Evolutionary conservation across 2,797 vertebrate species (phyloP).

Genomic region (Galago senegalensis): DNA sequence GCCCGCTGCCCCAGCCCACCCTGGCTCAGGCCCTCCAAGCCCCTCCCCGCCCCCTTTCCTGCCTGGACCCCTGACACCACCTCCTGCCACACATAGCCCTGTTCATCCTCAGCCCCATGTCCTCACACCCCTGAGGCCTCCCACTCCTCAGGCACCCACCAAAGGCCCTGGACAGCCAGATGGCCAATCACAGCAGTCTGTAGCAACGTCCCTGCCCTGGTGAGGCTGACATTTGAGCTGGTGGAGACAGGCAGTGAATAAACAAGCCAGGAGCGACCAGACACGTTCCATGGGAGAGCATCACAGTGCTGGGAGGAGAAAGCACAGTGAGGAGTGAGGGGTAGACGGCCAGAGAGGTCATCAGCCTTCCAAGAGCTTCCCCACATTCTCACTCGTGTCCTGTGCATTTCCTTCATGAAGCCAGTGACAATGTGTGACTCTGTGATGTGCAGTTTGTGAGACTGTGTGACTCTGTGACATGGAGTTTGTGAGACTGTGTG

Average conservation of each 20-base stretch:
- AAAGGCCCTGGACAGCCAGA: neutral
- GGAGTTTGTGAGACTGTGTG: no score
- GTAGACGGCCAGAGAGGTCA: neutral
- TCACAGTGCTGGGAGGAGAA: neutral
- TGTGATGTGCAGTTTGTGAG: no score
- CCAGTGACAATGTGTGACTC: no score
- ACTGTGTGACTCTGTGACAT: neutral
- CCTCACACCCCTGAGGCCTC: neutral
- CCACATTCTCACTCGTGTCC: neutral
- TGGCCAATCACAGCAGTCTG: no score
- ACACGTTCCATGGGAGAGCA: neutral
- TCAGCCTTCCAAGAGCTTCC: neutral
- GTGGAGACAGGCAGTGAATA: neutral
- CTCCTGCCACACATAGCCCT: neutral
- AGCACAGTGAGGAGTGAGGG: rapidly evolving
- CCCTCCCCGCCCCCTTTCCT: neutral
- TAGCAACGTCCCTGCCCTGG: neutral
- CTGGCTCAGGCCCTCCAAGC: neutral
- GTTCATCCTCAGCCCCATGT: neutral
- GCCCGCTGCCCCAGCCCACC: neutral
- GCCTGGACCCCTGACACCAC: neutral
- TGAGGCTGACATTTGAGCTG: neutral
- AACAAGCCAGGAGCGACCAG: neutral
- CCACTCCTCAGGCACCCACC: neutral
- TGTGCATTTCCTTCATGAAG: neutral